Conservation (phyloP, 2,113 vertebrate genomes). For the Monopterus albus region DNA sequence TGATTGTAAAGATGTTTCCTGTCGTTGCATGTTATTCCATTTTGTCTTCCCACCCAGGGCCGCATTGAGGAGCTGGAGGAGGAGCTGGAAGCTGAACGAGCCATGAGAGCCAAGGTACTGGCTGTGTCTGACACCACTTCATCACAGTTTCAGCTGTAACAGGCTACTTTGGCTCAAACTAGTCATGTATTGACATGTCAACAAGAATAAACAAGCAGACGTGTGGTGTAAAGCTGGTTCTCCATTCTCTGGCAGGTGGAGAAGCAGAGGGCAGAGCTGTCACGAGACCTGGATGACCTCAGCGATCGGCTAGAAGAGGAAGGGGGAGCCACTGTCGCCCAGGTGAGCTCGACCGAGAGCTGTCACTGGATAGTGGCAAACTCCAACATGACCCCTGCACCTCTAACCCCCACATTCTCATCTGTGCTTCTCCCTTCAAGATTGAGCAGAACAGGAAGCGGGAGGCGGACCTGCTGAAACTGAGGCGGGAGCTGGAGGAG, state of each 20-base stretch:
- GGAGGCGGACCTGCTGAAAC: slow-evolving; percentile 78
- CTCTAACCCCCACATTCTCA: too few relatives aligned
- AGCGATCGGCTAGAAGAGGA: slow-evolving; percentile 79
- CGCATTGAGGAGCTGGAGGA: slow-evolving; percentile 79
- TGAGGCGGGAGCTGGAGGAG: slow-evolving; percentile 78
- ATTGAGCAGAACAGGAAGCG: slow-evolving; percentile 80
- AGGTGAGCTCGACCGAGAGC: slow-evolving; percentile 60
- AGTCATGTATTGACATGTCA: too few relatives aligned
- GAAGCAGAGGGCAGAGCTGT: slow-evolving; percentile 82
- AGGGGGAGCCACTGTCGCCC: slow-evolving; percentile 74
- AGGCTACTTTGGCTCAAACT: background rate
- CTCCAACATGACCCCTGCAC: background rate
- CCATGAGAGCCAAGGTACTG: slow-evolving; percentile 76
- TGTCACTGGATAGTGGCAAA: background rate
- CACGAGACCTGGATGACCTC: slow-evolving; percentile 81
- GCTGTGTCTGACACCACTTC: background rate
- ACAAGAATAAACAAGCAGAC: background rate
- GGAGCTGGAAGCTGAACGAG: slow-evolving; percentile 79
- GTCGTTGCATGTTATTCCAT: background rate
- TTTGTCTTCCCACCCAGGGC: slow-evolving; percentile 47
- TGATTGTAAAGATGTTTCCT: too few relatives aligned
- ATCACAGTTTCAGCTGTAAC: background rate
- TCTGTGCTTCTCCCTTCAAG: slow-evolving; percentile 31
- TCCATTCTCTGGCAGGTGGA: slow-evolving; percentile 71
- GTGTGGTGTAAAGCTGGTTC: background rate